phyloP scores from a whole-genome alignment of 37 sponge, comb jelly and placozoan species.

The Amphimedon queenslandica region DNA sequence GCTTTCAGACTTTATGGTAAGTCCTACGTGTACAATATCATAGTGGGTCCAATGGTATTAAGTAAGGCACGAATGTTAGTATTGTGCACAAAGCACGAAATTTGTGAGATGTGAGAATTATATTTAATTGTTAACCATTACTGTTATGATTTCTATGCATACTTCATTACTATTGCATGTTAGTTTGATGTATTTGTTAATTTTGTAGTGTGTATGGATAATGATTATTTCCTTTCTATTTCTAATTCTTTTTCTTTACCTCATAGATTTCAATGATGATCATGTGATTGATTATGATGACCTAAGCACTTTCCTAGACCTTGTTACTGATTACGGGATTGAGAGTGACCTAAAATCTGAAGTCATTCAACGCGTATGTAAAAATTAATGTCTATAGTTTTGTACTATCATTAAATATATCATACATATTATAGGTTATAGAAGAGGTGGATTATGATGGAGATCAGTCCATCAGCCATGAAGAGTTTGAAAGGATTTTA shows the following conservation, averaged over 20 bases:
- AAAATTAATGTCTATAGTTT: neutral
- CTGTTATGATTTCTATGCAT: no score
- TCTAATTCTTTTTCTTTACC: no score
- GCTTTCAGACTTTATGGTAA: neutral
- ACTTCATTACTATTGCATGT: no score
- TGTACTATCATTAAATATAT: neutral
- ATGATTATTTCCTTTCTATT: no score
- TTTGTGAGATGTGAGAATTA: neutral
- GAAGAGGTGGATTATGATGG: neutral
- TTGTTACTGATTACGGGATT: neutral
- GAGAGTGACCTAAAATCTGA: neutral
- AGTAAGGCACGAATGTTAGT: no score
- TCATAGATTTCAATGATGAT: neutral
- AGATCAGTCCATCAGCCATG: neutral
- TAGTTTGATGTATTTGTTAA: no score
- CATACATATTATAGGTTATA: neutral
- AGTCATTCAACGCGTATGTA: neutral
- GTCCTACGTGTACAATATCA: no score
- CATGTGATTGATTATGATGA: neutral
- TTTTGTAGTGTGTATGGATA: no score
- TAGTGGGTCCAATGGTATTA: no score
- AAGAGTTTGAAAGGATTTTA: neutral
- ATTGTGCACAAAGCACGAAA: no score
- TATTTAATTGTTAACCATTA: no score
- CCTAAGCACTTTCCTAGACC: neutral